Evolutionary conservation across 2,797 vertebrate species (phyloP), one percentile per base, ranked within the genome.

Genomic region (Tolypeutes matacus): DNA sequence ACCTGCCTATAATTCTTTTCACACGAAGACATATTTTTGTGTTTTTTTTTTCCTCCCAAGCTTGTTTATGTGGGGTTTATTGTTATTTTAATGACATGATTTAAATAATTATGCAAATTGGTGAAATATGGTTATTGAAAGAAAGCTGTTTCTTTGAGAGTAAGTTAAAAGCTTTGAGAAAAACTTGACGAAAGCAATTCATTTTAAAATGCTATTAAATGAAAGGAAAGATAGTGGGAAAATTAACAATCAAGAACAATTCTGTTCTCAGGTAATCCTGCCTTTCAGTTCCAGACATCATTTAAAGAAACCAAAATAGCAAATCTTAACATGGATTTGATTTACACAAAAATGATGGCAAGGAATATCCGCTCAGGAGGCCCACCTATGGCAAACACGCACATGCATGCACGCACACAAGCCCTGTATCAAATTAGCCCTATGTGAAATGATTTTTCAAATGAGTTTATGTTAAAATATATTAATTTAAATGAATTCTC

Each of bases 241-340:
- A 17, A 17, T 65, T 36, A 49, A 65, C 83, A 67, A 72, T 76
- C 46, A 73, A 86, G 49, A 82, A 58, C 11, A 82, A 60, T 86
- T 83, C 70, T 89, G 20, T 14, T 14, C 11, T 75, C 31, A 31
- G 11, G 60, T 81, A 42, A 60, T 6, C 84, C 77, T 94, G 29
- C 15, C 64, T 86, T 72, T 77, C 72, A 62, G 36, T 84, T 83
- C 14, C 51, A 70, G 73, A 69, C 2, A 25, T 42, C 8, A 27
- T 85, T 90, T 87, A 80, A 86, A 82, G 23, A 93, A 91, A 73
- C 1, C 5, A 86, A 89, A 89, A 36, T 25, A 49, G 34, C 20
- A 69, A 39, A 60, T 72, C 31, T 78, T 86, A n/a, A 25, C 18
- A 25, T 39, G 13, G 4, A 12, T 67, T 31, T 14, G 65, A 76